These are phyloP conservation scores for Bathynomus jamesi DNA, from an alignment of 1,140 invertebrate genomes.

Conservation along the genomic window DNA sequence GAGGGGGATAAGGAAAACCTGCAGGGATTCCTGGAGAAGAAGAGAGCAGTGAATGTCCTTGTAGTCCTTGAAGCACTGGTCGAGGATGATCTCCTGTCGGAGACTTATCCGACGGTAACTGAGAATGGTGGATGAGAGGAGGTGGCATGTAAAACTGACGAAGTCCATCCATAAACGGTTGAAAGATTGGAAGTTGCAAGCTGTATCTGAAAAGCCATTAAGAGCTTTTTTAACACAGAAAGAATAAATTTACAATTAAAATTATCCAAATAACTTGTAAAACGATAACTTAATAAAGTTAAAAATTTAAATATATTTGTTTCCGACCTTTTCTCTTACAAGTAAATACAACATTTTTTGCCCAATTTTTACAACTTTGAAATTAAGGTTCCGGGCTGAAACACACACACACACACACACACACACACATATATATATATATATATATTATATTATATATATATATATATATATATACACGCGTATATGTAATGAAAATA, in stretches of 20 bases:
- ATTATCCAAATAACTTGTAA: neutral
- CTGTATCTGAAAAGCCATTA: conserved; percentile 1
- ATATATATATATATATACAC: no score
- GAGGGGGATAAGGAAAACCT: neutral
- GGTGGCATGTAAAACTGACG: conserved; percentile 8
- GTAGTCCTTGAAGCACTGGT: neutral
- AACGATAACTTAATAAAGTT: no score
- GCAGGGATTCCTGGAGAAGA: neutral
- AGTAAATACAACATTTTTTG: no score
- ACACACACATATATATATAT: no score
- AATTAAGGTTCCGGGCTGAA: no score
- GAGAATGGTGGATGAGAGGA: neutral
- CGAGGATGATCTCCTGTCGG: neutral
- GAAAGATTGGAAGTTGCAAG: conserved; percentile 7
- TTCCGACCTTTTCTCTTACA: no score
- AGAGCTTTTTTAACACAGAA: neutral
- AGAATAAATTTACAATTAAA: neutral
- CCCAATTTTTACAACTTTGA: no score
- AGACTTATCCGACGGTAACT: neutral
- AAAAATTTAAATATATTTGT: no score
- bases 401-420: no score
- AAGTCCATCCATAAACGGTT: conserved; percentile 6
- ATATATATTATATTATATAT: no score
- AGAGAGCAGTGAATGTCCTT: neutral
- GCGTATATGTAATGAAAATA: no score